A percentile compares a stretch with the other conserved stretches of the same genome.
Conservation (phyloP, 2,888 invertebrate species). For the Cataglyphis albicans region DNA sequence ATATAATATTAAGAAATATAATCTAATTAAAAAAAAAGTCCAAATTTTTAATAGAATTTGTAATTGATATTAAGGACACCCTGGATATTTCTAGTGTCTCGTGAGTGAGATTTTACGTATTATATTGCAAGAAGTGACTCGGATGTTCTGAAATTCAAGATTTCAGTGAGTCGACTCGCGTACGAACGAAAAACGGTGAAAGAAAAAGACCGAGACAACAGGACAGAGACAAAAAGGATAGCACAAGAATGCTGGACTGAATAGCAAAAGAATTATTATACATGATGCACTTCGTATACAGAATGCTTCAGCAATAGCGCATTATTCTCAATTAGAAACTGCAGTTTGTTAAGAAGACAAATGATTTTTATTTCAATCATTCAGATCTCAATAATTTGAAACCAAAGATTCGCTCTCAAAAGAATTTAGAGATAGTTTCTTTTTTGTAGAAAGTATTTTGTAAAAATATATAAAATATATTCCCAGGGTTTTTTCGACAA, state of each 20-base stretch:
- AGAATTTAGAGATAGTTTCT: not conserved
- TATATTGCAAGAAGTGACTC: not conserved
- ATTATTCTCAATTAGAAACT: not conserved
- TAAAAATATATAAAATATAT: not conserved
- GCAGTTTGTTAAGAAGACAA: not conserved
- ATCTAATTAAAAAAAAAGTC: not conserved
- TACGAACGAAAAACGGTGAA: constrained; percentile 20
- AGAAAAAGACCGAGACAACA: constrained; percentile 4
- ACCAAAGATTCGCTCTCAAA: not conserved
- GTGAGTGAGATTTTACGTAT: not conserved
- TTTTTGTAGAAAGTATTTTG: not conserved
- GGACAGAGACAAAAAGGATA: constrained; percentile 18
- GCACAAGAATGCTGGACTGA: not conserved
- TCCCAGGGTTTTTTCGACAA: not conserved
- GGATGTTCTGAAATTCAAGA: not conserved
- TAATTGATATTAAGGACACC: not conserved
- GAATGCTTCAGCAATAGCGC: not conserved
- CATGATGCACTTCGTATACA: not conserved
- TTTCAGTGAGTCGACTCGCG: constrained; percentile 26
- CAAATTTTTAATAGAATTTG: not conserved
- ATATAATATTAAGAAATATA: not conserved
- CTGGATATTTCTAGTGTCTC: not conserved
- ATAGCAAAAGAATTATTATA: constrained; percentile 31
- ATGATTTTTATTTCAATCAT: not conserved
- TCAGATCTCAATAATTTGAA: not conserved